Base-by-base conservation (phyloP, 2,113 vertebrate genomes). In the Calonectris borealis region DNA sequence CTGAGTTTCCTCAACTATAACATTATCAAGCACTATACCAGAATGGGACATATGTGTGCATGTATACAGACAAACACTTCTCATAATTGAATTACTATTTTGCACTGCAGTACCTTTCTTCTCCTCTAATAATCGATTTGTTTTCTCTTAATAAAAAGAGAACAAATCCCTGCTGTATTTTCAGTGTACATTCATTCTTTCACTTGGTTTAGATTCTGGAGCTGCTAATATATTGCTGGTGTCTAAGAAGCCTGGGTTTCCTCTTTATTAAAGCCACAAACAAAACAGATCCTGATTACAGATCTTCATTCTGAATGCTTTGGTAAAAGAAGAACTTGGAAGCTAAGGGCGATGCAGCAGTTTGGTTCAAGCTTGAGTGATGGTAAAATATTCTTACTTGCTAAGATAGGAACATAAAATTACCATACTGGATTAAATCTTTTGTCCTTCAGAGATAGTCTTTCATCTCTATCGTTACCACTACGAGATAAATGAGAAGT, bases 1-100 rank as follows among this genome's bases (percentile, higher is more conserved):
- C 91, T 96, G 90, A 76, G 51, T 86, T 96, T 95, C 93, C 89
- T 91, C 87, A 83, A 93, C 88, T 94, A 20, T 57, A 95, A 75
- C 54, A 6, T 92, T 86, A 81, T 26, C 13, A 5, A 95, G 48
- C 64, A 31, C 62, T 89, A 16, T 72, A 88, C 86, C 94, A 94
- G 77, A 87, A 94, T 73, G 52, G 83, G 93, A 94, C 77, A 24
- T 61, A 42, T 55, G 8, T 76, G 49, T 89, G 84, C 52, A 20
- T 82, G 62, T 86, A 85, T 90, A 85, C 65, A 31, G 46, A 90
- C 60, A 94, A 96, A 95, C 70, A 89, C 84, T 72, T 89, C 91
- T 76, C 66, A 38, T 93, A 91, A 87, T 85, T 83, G 70, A 90
- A 95, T 96, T 91, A 95, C 75, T 94, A 5, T 80, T 91, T 94